These are phyloP conservation scores for Drosophila yooni DNA, from an alignment of 2,888 invertebrate species.

Conservation along the genomic window DNA sequence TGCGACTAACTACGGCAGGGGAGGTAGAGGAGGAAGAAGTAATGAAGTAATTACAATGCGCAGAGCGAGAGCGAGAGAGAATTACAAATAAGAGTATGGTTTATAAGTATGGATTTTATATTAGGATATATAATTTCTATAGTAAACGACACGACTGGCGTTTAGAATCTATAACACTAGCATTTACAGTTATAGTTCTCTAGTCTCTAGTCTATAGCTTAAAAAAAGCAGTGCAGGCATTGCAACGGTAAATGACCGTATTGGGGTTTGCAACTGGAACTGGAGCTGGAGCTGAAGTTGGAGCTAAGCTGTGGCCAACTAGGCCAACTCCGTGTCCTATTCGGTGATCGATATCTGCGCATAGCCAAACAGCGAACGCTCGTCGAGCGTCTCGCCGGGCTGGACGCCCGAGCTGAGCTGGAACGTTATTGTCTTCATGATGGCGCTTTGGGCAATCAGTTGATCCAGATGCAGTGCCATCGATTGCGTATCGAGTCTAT, in stretches of 20 bases:
- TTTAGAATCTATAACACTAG: constrained; percentile 58
- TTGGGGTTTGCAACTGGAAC: constrained; percentile 5
- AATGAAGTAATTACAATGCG: constrained; percentile 75
- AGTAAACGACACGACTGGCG: constrained; percentile 41
- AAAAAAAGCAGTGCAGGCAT: constrained; percentile 65
- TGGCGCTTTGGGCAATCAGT: constrained; percentile 91
- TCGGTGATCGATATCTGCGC: constrained; percentile 98
- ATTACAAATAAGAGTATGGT: constrained; percentile 2
- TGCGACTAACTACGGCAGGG: constrained; percentile 45
- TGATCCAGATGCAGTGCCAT: constrained; percentile 97
- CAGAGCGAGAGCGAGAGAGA: constrained; percentile 32
- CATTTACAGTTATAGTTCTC: constrained; percentile 54
- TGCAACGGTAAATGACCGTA: constrained; percentile 19
- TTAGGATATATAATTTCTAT: constrained; percentile 34
- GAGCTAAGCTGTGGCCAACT: constrained; percentile 31
- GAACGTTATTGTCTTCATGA: constrained; percentile 93
- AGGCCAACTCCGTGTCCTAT: constrained; percentile 85
- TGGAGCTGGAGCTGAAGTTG: constrained; percentile 1
- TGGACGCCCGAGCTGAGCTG: constrained; percentile 90
- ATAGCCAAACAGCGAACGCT: constrained; percentile 97
- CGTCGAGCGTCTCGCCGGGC: constrained; percentile 94
- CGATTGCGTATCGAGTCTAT: constrained; percentile 95
- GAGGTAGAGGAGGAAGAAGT: constrained; percentile 20
- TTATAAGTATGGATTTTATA: constrained; percentile 20
- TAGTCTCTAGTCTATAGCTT: constrained; percentile 51